Conservation (phyloP, 2,113 vertebrate genomes). For the Myotis yumanensis region DNA sequence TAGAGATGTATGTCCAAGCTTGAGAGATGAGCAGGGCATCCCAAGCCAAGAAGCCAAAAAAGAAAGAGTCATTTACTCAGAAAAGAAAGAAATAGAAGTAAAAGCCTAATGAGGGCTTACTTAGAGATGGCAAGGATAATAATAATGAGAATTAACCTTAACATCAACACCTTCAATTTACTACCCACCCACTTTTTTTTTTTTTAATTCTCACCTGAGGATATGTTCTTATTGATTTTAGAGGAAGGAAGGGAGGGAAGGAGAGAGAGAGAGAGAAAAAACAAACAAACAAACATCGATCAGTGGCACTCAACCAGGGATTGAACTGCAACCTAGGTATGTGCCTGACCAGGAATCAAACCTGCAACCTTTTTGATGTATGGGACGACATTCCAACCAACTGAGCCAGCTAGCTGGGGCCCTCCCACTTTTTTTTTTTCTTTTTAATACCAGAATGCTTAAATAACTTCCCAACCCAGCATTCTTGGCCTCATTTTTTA, state of each 20-base stretch:
- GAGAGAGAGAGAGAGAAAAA: too few species aligned
- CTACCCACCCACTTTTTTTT: neutral
- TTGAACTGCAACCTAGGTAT: too few species aligned
- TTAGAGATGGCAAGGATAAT: neutral
- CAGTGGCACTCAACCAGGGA: neutral
- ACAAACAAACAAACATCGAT: neutral
- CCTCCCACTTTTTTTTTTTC: neutral
- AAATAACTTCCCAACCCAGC: neutral
- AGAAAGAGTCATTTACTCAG: neutral
- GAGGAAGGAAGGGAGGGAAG: neutral
- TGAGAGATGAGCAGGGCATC: neutral
- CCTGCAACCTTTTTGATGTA: neutral
- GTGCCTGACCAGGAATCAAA: too few species aligned
- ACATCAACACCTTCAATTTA: slow-evolving; percentile 1
- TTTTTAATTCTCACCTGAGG: neutral
- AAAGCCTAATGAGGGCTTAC: neutral
- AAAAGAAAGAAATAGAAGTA: slow-evolving; percentile 22
- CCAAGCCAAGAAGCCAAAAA: neutral
- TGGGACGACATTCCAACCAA: neutral
- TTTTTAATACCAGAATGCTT: neutral
- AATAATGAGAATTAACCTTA: neutral
- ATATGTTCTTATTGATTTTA: neutral
- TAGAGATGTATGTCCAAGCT: neutral
- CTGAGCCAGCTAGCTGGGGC: neutral
- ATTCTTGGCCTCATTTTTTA: neutral